Evolutionary conservation across 2,888 invertebrate genomes (phyloP).

Genomic region (Leptinotarsa rubiginosa): DNA sequence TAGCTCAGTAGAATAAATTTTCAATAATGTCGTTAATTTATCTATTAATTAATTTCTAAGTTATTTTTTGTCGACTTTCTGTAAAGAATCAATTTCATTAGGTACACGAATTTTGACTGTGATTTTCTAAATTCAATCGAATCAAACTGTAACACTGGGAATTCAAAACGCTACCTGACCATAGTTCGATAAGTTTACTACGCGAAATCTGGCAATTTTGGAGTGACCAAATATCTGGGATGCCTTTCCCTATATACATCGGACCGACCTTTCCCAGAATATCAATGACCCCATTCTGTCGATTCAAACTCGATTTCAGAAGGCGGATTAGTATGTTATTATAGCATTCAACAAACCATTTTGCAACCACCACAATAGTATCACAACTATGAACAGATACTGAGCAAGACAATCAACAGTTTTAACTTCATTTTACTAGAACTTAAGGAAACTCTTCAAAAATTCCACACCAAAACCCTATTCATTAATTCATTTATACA

Average conservation of each 20-base stretch:
- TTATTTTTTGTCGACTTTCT: no score
- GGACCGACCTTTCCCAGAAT: not conserved
- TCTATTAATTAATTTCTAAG: no score
- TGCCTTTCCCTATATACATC: not conserved
- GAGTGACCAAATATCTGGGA: not conserved
- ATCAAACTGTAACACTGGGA: no score
- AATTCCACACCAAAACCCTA: no score
- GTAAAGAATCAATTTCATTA: no score
- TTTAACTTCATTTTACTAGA: no score
- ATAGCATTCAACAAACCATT: not conserved
- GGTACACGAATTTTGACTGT: no score
- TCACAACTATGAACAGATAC: not conserved
- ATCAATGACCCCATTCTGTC: not conserved
- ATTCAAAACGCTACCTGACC: not conserved
- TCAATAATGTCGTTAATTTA: no score
- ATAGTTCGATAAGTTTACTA: not conserved
- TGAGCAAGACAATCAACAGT: not conserved
- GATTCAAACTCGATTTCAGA: not conserved
- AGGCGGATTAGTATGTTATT: not conserved
- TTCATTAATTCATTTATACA: no score
- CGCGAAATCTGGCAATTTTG: not conserved
- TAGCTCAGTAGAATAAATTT: no score
- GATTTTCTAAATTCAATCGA: no score
- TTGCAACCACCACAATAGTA: not conserved
- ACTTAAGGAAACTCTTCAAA: no score